phyloP scores from a whole-genome alignment of 2,113 vertebrate genomes.

The Passer domesticus region DNA sequence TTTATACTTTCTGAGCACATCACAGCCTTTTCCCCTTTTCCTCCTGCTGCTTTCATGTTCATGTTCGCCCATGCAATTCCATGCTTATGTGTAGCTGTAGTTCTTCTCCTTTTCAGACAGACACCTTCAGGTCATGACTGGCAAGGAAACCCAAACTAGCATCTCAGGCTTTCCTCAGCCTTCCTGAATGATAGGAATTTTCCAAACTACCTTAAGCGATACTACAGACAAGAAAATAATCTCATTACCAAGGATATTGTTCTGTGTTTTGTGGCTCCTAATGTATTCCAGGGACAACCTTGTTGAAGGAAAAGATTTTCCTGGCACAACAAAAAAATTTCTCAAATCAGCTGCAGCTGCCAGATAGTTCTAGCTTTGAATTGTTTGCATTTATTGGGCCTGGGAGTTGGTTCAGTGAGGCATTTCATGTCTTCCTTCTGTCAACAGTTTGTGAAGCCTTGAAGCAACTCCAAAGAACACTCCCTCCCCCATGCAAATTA shows the following conservation, averaged over 20 bases:
- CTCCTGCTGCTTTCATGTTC: background rate
- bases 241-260: slow-evolving; percentile 20
- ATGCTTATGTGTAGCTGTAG: background rate
- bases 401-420: slow-evolving; percentile 51
- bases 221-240: slow-evolving; percentile 35
- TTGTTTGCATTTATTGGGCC: slow-evolving; percentile 54
- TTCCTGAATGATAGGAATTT: background rate
- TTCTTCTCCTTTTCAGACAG: background rate
- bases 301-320: slow-evolving; percentile 44
- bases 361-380: slow-evolving; percentile 52
- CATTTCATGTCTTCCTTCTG: slow-evolving; percentile 47
- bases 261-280: slow-evolving; percentile 28
- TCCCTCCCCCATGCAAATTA: background rate
- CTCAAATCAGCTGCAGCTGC: slow-evolving; percentile 48
- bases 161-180: background rate
- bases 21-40: background rate
- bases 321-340: slow-evolving; percentile 28
- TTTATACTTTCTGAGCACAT: background rate
- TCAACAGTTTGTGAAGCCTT: slow-evolving; percentile 54
- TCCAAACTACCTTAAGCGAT: slow-evolving; percentile 9
- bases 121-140: background rate
- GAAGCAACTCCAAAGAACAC: background rate
- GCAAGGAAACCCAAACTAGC: background rate
- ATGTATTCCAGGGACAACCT: slow-evolving; percentile 45
- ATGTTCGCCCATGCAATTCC: background rate